Percentiles rank a stretch among this genome's conserved stretches.
Evolutionary conservation across 2,113 vertebrate species (phyloP).

Genomic region (Charadrius vociferus): DNA sequence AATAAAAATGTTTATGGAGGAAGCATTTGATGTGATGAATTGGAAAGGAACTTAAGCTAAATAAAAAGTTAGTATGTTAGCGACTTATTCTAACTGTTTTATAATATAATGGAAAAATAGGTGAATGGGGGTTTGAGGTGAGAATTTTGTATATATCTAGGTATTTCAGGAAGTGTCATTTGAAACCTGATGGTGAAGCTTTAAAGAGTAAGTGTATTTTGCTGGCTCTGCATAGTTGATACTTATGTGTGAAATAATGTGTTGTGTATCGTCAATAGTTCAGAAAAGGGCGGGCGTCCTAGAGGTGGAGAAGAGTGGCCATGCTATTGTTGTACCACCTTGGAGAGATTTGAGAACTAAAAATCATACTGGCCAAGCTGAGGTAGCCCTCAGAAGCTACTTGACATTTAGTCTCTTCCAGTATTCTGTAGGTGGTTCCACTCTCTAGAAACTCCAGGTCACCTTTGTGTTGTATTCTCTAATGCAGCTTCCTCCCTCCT

Average conservation of each 20-base stretch:
- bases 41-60: not conserved
- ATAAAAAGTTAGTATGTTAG: not conserved
- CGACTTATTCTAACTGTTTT: not conserved
- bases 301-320: not conserved
- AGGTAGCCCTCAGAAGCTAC: not conserved
- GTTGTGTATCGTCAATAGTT: not conserved
- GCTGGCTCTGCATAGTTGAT: not conserved
- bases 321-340: not conserved
- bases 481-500: not conserved
- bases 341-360: not conserved
- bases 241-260: not conserved
- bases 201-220: not conserved
- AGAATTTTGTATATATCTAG: not conserved
- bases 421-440: not conserved
- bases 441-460: rapidly evolving
- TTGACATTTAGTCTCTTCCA: not conserved
- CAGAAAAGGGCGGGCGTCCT: not conserved
- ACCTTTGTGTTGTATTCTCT: not conserved
- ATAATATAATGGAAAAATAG: not conserved
- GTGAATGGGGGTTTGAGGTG: not conserved
- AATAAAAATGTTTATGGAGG: not conserved
- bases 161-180: not conserved
- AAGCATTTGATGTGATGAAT: not conserved
- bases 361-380: not conserved
- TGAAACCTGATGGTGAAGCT: not conserved